Evolutionary conservation across 2,113 vertebrate genomes (phyloP).

Genomic region (Chunga burmeisteri): DNA sequence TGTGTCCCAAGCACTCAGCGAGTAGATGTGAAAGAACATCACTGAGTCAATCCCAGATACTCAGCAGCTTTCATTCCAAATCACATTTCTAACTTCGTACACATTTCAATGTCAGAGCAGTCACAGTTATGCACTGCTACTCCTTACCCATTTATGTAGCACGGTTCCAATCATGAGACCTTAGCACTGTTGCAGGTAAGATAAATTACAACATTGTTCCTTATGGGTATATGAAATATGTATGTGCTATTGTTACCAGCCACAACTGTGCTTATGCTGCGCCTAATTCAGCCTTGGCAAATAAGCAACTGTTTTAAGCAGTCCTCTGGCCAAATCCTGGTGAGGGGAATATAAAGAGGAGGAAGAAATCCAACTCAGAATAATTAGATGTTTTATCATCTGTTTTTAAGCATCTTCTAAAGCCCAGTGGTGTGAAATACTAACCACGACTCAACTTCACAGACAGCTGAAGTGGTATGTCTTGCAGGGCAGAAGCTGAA

Average conservation of each 20-base stretch:
- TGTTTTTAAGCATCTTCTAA: background rate
- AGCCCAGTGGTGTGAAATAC: background rate
- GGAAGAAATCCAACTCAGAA: background rate
- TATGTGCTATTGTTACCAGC: background rate
- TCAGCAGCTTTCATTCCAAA: background rate
- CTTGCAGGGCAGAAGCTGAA: background rate
- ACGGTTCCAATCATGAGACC: background rate
- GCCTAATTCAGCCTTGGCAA: background rate
- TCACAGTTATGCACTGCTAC: background rate
- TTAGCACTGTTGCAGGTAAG: background rate
- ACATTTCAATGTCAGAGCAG: background rate
- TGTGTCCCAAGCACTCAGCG: background rate
- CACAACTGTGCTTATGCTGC: background rate
- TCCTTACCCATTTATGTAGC: background rate
- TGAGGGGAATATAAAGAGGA: background rate
- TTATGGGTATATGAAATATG: background rate
- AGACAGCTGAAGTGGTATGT: accelerated
- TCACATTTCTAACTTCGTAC: background rate
- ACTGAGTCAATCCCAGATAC: background rate
- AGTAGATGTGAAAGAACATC: background rate
- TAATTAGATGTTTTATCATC: background rate
- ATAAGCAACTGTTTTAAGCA: background rate
- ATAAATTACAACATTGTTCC: background rate
- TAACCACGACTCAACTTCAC: background rate
- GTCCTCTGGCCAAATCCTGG: background rate